phyloP scores from a whole-genome alignment of 1,140 invertebrate species.

The Drosophila melanogaster region Release_6_plus_ISO1_MT NC_004354.4:17596001-17596500 shows the following conservation, averaged over 20 bases:
- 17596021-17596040: constrained; percentile 3
- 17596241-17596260: constrained; percentile 15
- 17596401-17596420: background rate
- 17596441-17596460: background rate
- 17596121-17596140: constrained; percentile 26
- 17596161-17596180: constrained; percentile 5
- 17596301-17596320: background rate
- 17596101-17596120: constrained; percentile 14
- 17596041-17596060: constrained; percentile 16
- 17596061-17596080: constrained; percentile 21
- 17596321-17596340: too few relatives aligned
- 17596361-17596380: background rate
- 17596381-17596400: too few relatives aligned
- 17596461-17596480: constrained; percentile 41
- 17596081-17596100: constrained; percentile 5
- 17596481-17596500: constrained; percentile 21
- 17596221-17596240: constrained; percentile 21
- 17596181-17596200: constrained; percentile 7
- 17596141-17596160: constrained; percentile 33
- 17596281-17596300: background rate
- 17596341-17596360: background rate
- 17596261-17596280: constrained; percentile 34
- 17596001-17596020: background rate
- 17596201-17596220: constrained; percentile 20
- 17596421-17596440: background rate